Conservation (phyloP, 2,888 invertebrate genomes). For the Pimpla rufipes region DNA sequence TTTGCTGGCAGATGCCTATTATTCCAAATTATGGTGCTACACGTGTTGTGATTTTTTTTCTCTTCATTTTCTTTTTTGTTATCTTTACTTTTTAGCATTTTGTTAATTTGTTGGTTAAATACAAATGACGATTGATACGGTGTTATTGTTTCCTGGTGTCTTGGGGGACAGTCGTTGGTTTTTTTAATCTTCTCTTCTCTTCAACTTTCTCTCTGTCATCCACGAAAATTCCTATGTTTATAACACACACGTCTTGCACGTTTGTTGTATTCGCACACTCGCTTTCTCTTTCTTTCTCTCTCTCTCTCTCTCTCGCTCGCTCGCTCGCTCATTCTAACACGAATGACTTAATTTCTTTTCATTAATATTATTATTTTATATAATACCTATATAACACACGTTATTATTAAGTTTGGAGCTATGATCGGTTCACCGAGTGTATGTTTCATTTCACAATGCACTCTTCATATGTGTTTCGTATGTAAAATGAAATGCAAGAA, state of each 20-base stretch:
- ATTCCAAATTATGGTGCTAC: constrained; percentile 48
- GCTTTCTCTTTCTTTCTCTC: constrained; percentile 59
- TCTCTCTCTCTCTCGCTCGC: constrained; percentile 65
- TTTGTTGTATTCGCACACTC: constrained; percentile 47
- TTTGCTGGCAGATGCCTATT: constrained; percentile 44
- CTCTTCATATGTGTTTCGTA: constrained; percentile 6
- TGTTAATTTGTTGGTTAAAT: constrained; percentile 74
- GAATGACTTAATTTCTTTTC: constrained; percentile 71
- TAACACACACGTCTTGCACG: constrained; percentile 67
- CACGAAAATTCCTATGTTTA: constrained; percentile 74
- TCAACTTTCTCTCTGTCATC: constrained; percentile 37
- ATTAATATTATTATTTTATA: constrained; percentile 71
- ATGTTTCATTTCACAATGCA: constrained; percentile 58
- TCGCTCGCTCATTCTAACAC: constrained; percentile 58
- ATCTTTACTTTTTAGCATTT: constrained; percentile 74
- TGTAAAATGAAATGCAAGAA: constrained; percentile 5
- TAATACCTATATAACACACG: constrained; percentile 80
- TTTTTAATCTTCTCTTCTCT: constrained; percentile 47
- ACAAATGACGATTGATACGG: constrained; percentile 76
- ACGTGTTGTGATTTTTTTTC: constrained; percentile 41
- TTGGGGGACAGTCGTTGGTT: constrained; percentile 77
- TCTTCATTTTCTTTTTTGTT: constrained; percentile 2
- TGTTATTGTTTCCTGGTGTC: constrained; percentile 76
- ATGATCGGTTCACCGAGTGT: constrained; percentile 75
- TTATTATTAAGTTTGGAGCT: constrained; percentile 79